Evolutionary conservation across 2,888 invertebrate genomes (phyloP).

Genomic region (Ormyrus rosae): DNA sequence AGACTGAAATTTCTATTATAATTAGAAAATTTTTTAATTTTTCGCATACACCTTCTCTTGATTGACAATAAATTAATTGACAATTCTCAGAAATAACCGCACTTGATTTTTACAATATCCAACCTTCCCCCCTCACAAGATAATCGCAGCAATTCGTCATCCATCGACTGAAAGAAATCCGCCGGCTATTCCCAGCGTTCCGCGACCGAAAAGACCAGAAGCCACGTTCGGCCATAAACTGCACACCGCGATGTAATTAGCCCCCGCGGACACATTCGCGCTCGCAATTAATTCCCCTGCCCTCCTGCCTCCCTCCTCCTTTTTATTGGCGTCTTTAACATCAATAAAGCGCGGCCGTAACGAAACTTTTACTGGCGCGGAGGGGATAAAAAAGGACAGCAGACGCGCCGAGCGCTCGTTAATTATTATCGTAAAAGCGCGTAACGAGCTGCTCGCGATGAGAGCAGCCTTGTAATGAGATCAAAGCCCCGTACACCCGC

Average conservation of each 20-base stretch:
- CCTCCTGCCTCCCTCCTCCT: neutral
- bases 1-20: too few relatives aligned
- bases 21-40: too few relatives aligned
- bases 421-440: conserved; percentile 28
- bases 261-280: conserved; percentile 1
- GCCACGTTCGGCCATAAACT: neutral
- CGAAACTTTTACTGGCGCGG: neutral
- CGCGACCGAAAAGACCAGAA: neutral
- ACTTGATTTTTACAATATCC: too few relatives aligned
- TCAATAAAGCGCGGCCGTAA: conserved; percentile 11
- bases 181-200: neutral
- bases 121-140: too few relatives aligned
- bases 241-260: conserved; percentile 10
- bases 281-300: neutral
- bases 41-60: too few relatives aligned
- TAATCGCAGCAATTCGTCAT: too few relatives aligned
- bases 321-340: conserved; percentile 19
- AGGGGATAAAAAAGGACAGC: neutral
- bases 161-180: too few relatives aligned
- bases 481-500: neutral
- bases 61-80: too few relatives aligned
- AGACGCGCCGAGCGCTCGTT: conserved; percentile 13
- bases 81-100: too few relatives aligned
- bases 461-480: neutral
- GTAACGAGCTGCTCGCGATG: conserved; percentile 7